Evolutionary conservation across 1,140 invertebrate species (phyloP), one percentile per base, ranked within the genome.

Genomic region (Meloidogyne hapla): DNA sequence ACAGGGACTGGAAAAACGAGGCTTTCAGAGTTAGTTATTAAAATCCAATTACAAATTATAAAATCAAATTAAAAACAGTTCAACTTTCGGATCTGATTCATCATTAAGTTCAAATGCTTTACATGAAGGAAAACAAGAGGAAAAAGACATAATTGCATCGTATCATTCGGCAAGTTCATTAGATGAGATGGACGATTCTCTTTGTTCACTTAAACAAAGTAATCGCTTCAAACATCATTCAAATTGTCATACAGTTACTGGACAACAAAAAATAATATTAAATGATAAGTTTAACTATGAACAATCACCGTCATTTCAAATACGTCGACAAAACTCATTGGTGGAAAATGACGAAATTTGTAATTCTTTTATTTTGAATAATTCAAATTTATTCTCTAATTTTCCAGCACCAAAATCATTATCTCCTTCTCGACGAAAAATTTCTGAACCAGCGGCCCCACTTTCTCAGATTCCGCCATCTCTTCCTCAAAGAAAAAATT

Each of bases 181-280:
- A 12, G 71, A 73, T 3, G 71, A 73, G 33, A 63, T 63, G 71
- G 71, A 73, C 23, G 48, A 73, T 26, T 72, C 64, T 56, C 25
- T 73, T 9, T 28, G 21, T 21, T 25, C 71, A 13, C 56, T 73
- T n/a, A 25, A 26, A n/a, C 69, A 42, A n/a, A 28, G n/a, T 8
- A 23, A 33, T 2, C 28, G 28, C 8, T 15, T 56, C 0, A 61
- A 21, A 45, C 48, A 63, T 61, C 48, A 73, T n/a, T 56, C 48
- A 21, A 56, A 56, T 56, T 56, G 48, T 21, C 48, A 8, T 0
- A n/a, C 18, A n/a, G 6, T 56, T 56, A 21, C 45, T 21, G n/a
- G 48, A n/a, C 18, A 56, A 56, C 18, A n/a, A 56, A 10, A 61
- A 28, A 28, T n/a, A 25, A 73, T 8, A 15, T 13, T 73, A 23